phyloP scores from a whole-genome alignment of 2,797 vertebrate species.

The Thalassophryne amazonica region DNA sequence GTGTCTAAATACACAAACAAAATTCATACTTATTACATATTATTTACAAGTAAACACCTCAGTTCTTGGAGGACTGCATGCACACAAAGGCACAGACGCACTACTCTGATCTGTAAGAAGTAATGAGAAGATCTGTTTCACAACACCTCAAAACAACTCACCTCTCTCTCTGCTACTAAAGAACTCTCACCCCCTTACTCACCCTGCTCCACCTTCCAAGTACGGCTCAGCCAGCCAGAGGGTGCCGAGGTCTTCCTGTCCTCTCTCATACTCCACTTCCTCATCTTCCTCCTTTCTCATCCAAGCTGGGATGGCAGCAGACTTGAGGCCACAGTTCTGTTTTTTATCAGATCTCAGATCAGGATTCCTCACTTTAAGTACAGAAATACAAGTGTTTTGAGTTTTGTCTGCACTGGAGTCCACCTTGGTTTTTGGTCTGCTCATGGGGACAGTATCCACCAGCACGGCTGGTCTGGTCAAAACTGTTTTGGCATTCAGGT shows the following conservation, averaged over 20 bases:
- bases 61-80: neutral
- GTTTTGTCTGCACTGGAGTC: slow-evolving; percentile 9
- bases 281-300: slow-evolving; percentile 54
- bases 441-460: neutral
- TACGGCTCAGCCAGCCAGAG: slow-evolving; percentile 75
- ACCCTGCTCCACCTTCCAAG: slow-evolving; percentile 73
- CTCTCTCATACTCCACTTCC: slow-evolving; percentile 73
- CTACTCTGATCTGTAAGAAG: slow-evolving; percentile 11
- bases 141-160: slow-evolving; percentile 24
- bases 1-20: neutral
- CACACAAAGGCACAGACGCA: neutral
- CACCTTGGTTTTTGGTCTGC: neutral
- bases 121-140: slow-evolving; percentile 9
- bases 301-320: slow-evolving; percentile 44
- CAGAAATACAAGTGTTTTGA: neutral
- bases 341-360: slow-evolving; percentile 17
- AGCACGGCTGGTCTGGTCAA: neutral
- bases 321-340: slow-evolving; percentile 4
- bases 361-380: slow-evolving; percentile 1
- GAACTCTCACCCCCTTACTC: slow-evolving; percentile 41
- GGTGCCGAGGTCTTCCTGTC: slow-evolving; percentile 75
- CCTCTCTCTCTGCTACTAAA: slow-evolving; percentile 15
- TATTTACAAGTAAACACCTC: slow-evolving; percentile 3
- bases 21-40: slow-evolving; percentile 1
- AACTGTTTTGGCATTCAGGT: neutral